phyloP scores from a whole-genome alignment of 2,888 invertebrate genomes.

The Erynnis tages region DNA sequence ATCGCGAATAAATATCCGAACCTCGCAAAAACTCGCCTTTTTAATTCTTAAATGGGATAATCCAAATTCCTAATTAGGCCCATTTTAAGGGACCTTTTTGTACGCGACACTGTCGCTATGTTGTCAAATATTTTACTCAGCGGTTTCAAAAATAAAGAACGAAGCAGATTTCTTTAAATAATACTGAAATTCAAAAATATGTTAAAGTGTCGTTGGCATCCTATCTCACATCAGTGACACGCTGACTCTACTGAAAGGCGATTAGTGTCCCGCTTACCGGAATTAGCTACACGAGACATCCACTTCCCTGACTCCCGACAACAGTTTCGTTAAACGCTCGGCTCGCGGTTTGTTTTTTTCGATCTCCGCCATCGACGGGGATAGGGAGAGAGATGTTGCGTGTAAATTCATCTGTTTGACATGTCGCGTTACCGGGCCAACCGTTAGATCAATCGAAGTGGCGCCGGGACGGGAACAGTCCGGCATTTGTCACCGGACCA shows the following conservation, averaged over 20 bases:
- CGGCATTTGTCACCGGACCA: constrained; percentile 80
- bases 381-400: constrained; percentile 38
- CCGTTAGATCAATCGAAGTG: constrained; percentile 74
- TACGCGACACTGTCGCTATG: too few relatives aligned
- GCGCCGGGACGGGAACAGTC: constrained; percentile 65
- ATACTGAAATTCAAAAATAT: constrained; percentile 32
- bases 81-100: too few relatives aligned
- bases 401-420: constrained; percentile 42
- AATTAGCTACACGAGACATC: constrained; percentile 61
- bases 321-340: constrained; percentile 36
- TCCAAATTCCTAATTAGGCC: too few relatives aligned
- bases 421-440: constrained; percentile 52
- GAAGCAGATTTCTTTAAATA: constrained; percentile 1
- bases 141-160: constrained; percentile 14
- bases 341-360: constrained; percentile 26
- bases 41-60: background rate
- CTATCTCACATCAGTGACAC: constrained; percentile 50
- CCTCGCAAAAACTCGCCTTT: background rate
- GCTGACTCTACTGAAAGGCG: constrained; percentile 50
- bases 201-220: constrained; percentile 39
- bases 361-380: constrained; percentile 9
- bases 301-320: constrained; percentile 54
- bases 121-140: constrained; percentile 24
- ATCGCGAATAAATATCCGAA: background rate
- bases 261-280: constrained; percentile 64